Base-by-base conservation (phyloP, 35 echinoderm and acorn worm species). In the Acanthaster planci region DNA sequence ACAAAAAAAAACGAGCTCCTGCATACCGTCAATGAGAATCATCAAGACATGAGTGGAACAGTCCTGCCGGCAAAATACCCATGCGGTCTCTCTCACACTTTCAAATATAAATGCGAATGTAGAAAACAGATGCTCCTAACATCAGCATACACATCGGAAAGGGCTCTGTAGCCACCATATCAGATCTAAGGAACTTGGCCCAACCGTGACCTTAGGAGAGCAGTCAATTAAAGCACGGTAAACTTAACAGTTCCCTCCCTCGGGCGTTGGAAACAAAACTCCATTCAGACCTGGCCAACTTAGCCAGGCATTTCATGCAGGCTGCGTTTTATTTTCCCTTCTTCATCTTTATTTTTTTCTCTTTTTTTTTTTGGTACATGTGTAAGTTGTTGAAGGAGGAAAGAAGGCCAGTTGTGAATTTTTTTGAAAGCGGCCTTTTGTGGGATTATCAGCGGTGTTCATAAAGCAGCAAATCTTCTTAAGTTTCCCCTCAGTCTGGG, bases 91-190 rank as follows among this genome's bases (percentile, higher is more conserved):
- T 47, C 42, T 12, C 42, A 4, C 42, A 6, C 42, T 47, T 47
- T 4, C 42, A 47, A 47, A 47, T 47, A 12, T n/a, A n/a, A n/a
- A n/a, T 30, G 30, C 64, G 30, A 72, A 72, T 72, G 64, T 31
- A 72, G 29, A 72, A 72, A 72, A 72, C 64, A 72, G 64, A 72
- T 72, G 64, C 30, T 72, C 26, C 30, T 27, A 72, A 29, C 64
- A 12, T 4, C 42, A 47, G 12, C 42, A 47, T 47, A 12, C 12
- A 47, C 42, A 47, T 47, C 42, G 12, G 42, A 47, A 47, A 6
- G 42, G 12, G 12, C 4, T 12, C 4, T 47, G 4, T 12, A 47
- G 42, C 42, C 4, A 47, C 4, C 42, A 6, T 6, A 12, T 47
- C 12, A 47, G 42, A 47, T 47, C 4, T 12, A 47, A 47, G 64